Evolutionary conservation across 2,888 invertebrate species (phyloP).

Genomic region (Eupeodes luniger): DNA sequence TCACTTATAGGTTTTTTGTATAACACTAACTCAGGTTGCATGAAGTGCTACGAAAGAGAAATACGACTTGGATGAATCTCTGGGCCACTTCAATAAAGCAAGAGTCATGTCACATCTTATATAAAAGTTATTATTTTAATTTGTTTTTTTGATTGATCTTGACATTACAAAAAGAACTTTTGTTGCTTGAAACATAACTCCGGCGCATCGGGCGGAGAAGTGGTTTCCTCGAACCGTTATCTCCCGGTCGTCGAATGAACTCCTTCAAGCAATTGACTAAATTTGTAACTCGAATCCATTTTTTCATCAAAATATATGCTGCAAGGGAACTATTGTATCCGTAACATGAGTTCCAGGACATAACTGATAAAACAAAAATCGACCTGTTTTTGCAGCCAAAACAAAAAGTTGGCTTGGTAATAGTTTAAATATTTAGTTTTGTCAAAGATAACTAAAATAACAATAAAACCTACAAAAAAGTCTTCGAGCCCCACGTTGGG

Average conservation of each 20-base stretch:
- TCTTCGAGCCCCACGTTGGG: too few species aligned
- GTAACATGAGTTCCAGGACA: background rate
- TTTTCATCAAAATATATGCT: too few species aligned
- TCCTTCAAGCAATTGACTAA: too few species aligned
- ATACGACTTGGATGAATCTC: background rate
- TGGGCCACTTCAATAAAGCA: background rate
- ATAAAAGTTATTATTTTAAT: background rate
- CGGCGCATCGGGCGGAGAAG: background rate
- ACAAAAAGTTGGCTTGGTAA: background rate
- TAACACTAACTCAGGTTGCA: background rate
- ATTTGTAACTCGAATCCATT: too few species aligned
- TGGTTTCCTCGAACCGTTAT: background rate
- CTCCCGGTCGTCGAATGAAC: background rate
- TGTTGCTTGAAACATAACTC: background rate
- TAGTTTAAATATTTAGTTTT: background rate
- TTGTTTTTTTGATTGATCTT: background rate
- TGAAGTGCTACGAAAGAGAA: background rate
- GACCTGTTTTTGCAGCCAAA: background rate
- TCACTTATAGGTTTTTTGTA: background rate
- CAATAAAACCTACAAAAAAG: too few species aligned
- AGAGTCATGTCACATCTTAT: background rate
- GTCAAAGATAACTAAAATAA: background rate
- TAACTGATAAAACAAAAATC: background rate
- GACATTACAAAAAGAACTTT: background rate
- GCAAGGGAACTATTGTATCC: background rate